Evolutionary conservation across 2,888 invertebrate species (phyloP).

Genomic region (Actias luna): DNA sequence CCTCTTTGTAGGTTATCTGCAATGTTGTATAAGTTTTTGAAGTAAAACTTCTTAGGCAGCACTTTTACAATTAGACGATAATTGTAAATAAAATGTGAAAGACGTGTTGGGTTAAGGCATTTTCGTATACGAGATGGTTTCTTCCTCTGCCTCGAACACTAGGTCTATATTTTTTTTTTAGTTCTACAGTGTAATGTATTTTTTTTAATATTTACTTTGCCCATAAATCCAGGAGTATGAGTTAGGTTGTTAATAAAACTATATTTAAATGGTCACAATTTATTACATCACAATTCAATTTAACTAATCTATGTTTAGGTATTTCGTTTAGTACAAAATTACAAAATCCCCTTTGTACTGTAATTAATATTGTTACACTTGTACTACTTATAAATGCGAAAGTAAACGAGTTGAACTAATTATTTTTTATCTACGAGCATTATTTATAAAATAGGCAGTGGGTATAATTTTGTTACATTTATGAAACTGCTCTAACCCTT

Average conservation of each 20-base stretch:
- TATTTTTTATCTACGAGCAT: neutral
- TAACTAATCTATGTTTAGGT: neutral
- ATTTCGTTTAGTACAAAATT: constrained; percentile 8
- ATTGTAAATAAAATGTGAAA: too few relatives aligned
- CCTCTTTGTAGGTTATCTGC: too few relatives aligned
- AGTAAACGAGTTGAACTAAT: neutral
- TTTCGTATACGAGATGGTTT: too few relatives aligned
- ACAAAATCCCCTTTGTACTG: constrained; percentile 25
- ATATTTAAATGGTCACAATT: constrained; percentile 22
- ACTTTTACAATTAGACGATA: too few relatives aligned
- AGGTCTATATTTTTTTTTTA: too few relatives aligned
- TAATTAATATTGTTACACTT: constrained; percentile 24
- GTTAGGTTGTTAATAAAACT: neutral
- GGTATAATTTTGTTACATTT: too few relatives aligned
- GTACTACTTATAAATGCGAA: constrained; percentile 28
- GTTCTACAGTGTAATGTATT: too few relatives aligned
- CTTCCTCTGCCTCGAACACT: too few relatives aligned
- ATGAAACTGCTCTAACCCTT: neutral
- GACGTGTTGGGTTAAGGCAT: too few relatives aligned
- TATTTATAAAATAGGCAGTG: neutral
- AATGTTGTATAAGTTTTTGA: too few relatives aligned
- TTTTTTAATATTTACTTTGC: neutral
- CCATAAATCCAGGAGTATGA: neutral
- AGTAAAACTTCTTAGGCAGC: too few relatives aligned
- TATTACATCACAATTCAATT: constrained; percentile 21